phyloP scores from a whole-genome alignment of 2,888 invertebrate genomes.

The Phyllotreta striolata region DNA sequence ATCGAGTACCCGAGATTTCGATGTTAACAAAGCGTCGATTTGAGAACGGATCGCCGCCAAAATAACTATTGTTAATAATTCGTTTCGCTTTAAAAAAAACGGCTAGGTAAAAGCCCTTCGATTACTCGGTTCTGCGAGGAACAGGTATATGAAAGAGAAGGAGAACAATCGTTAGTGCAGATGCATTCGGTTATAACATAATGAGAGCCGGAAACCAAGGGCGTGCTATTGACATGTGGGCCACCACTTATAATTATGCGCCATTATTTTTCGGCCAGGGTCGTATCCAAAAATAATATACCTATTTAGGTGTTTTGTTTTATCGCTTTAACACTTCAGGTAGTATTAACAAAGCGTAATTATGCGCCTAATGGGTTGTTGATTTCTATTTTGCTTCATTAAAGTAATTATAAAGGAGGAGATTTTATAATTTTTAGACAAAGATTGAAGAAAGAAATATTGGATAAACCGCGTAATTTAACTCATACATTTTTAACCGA shows the following conservation, averaged over 20 bases:
- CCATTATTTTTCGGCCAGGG: slow-evolving; percentile 4
- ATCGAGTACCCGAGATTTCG: too few relatives aligned
- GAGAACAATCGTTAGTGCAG: slow-evolving; percentile 36
- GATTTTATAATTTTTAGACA: too few relatives aligned
- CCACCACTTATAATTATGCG: slow-evolving; percentile 40
- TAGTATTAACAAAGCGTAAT: too few relatives aligned
- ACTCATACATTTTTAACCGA: too few relatives aligned
- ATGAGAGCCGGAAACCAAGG: slow-evolving; percentile 49
- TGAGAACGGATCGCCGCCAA: neutral
- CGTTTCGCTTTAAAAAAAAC: neutral
- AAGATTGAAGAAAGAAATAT: too few relatives aligned
- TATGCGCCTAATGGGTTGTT: too few relatives aligned
- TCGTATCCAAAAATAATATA: slow-evolving; percentile 21
- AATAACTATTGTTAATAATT: slow-evolving; percentile 9
- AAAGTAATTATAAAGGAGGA: too few relatives aligned
- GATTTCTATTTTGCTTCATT: too few relatives aligned
- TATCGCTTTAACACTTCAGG: too few relatives aligned
- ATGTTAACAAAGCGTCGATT: too few relatives aligned
- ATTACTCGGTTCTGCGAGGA: slow-evolving; percentile 7
- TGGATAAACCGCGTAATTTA: too few relatives aligned
- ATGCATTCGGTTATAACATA: slow-evolving; percentile 39
- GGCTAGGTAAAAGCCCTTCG: slow-evolving; percentile 4
- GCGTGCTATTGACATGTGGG: slow-evolving; percentile 50
- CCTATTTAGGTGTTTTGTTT: slow-evolving; percentile 7
- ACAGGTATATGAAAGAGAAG: slow-evolving; percentile 23